Conservation (phyloP, 1,140 invertebrate genomes). For the Danaus melanippus region DNA sequence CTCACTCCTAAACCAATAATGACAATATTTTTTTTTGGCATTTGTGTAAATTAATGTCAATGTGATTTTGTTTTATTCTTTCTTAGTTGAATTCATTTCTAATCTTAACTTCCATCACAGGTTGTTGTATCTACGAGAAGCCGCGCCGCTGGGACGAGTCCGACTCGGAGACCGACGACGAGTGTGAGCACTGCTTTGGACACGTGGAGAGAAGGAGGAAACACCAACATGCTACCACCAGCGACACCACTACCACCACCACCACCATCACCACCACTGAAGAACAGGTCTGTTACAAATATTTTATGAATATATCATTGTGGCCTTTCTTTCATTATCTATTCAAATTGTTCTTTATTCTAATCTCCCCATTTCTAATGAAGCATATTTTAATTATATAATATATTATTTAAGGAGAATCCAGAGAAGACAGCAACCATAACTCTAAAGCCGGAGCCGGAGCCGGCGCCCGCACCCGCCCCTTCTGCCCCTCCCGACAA, state of each 20-base stretch:
- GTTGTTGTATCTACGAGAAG: constrained; percentile 92
- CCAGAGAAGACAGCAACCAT: constrained; percentile 27
- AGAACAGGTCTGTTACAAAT: constrained; percentile 18
- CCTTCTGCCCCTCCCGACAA: constrained; percentile 44
- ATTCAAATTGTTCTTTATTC: too few species aligned
- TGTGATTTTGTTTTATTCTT: too few species aligned
- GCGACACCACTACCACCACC: background rate
- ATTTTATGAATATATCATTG: too few species aligned
- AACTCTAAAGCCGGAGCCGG: constrained; percentile 26
- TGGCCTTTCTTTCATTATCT: too few species aligned
- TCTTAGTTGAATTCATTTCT: background rate
- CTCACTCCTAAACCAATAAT: too few species aligned
- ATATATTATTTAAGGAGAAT: constrained; percentile 15
- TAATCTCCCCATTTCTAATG: too few species aligned
- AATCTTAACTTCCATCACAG: constrained; percentile 58
- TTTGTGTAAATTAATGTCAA: too few species aligned
- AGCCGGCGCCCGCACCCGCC: constrained; percentile 24
- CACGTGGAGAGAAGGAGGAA: constrained; percentile 82
- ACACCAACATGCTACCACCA: constrained; percentile 28
- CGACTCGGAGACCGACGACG: constrained; percentile 84
- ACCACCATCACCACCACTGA: constrained; percentile 17
- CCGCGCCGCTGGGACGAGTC: constrained; percentile 86
- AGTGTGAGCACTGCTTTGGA: constrained; percentile 89
- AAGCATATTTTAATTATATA: background rate
- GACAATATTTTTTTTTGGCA: too few species aligned